These are phyloP conservation scores for Pangasius macronema DNA, from an alignment of 2,797 vertebrate genomes.

Conservation along the genomic window DNA sequence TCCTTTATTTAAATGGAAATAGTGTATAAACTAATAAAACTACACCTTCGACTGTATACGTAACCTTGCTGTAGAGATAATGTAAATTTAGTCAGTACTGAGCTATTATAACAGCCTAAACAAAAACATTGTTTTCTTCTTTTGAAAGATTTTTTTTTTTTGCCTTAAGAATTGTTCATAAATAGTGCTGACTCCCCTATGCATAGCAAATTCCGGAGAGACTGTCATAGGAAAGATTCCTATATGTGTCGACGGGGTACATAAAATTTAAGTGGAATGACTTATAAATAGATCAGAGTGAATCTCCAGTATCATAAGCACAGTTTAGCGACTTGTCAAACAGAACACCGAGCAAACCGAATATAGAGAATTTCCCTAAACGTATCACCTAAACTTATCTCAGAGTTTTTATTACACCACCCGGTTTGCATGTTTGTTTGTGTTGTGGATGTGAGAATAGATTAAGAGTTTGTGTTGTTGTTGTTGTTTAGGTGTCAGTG, in stretches of 20 bases:
- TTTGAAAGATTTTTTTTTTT: not conserved
- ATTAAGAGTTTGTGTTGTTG: not conserved
- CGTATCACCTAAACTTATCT: not conserved
- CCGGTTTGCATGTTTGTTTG: not conserved
- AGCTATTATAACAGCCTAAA: not conserved
- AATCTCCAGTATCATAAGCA: not conserved
- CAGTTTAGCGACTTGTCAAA: not conserved
- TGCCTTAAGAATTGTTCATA: not conserved
- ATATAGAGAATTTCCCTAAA: not conserved
- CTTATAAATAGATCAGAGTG: too few species aligned
- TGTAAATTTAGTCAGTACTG: not conserved
- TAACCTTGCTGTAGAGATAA: not conserved
- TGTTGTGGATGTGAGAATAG: not conserved
- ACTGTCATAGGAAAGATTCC: too few species aligned
- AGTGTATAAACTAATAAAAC: not conserved
- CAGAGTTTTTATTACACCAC: not conserved
- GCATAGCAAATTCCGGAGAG: too few species aligned
- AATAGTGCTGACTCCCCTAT: not conserved
- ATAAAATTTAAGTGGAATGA: too few species aligned
- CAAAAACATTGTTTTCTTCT: not conserved
- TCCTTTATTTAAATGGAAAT: not conserved
- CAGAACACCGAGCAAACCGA: not conserved
- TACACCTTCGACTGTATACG: not conserved
- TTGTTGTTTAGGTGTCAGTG: not conserved
- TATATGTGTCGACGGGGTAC: too few species aligned